A percentile compares a stretch with the other conserved stretches of the same genome.
These are phyloP conservation scores for Protaetia brevitarsis DNA, from an alignment of 1,140 invertebrate genomes.

Conservation along the genomic window DNA sequence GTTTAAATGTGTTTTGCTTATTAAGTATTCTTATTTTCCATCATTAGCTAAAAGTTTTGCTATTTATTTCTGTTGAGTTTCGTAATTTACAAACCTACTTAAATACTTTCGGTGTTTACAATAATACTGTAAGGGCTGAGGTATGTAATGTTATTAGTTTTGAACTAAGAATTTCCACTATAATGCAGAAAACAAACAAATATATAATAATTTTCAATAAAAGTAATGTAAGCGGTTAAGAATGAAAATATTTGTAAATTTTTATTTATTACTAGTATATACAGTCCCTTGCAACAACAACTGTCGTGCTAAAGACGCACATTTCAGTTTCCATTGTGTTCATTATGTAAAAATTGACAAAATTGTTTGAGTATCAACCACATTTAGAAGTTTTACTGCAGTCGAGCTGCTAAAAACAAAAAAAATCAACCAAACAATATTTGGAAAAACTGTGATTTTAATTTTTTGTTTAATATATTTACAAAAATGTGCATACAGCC, in stretches of 20 bases:
- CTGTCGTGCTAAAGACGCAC: not conserved
- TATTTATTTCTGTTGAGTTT: not conserved
- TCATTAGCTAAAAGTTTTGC: not conserved
- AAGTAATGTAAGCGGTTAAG: not conserved
- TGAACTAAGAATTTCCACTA: not conserved
- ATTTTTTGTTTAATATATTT: not conserved
- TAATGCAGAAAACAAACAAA: not conserved
- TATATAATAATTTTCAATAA: not conserved
- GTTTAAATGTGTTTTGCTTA: too few relatives aligned
- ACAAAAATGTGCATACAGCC: not conserved
- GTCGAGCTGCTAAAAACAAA: not conserved
- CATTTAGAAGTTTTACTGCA: not conserved
- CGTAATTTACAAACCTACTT: not conserved
- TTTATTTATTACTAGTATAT: not conserved
- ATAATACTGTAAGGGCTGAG: not conserved
- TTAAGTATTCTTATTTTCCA: not conserved
- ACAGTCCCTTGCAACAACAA: not conserved
- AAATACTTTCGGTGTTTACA: not conserved
- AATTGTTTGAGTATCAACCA: not conserved
- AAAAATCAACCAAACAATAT: not conserved
- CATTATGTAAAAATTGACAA: not conserved
- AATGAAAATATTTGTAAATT: not conserved
- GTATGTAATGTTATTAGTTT: not conserved
- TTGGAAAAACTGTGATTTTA: not conserved
- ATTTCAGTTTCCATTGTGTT: too few relatives aligned